These are phyloP conservation scores for Creontiades dilutus DNA, from an alignment of 2,888 invertebrate species.

Conservation along the genomic window DNA sequence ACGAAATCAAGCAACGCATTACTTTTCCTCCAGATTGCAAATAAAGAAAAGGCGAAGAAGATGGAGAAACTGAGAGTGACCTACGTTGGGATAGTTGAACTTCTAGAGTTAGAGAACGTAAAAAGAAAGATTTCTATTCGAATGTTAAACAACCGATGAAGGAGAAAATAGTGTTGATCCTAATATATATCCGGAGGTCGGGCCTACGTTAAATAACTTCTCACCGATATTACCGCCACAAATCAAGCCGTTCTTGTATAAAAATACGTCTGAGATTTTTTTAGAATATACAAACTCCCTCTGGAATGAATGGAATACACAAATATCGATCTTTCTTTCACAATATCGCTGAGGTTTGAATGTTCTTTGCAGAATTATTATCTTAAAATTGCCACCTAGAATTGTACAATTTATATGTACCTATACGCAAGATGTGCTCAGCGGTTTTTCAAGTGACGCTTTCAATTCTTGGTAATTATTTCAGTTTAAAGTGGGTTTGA, in stretches of 20 bases:
- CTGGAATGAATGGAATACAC: slow-evolving; percentile 53
- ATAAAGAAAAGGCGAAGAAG: neutral
- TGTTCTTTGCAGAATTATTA: too few species aligned
- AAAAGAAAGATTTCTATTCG: too few species aligned
- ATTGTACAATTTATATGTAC: too few species aligned
- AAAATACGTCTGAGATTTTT: slow-evolving; percentile 16
- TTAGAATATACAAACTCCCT: neutral
- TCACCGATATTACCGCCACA: neutral
- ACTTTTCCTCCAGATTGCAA: neutral
- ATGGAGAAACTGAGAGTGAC: neutral
- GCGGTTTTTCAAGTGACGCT: too few species aligned
- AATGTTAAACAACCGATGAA: neutral
- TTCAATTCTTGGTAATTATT: too few species aligned
- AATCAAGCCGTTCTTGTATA: neutral
- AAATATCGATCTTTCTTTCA: neutral
- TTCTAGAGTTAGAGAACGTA: too few species aligned
- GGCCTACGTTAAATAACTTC: neutral
- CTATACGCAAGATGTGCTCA: too few species aligned
- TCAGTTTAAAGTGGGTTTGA: too few species aligned
- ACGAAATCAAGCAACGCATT: neutral
- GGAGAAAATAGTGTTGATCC: neutral
- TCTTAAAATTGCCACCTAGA: too few species aligned
- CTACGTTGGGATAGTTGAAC: too few species aligned
- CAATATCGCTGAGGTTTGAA: too few species aligned
- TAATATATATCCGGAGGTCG: neutral